These are phyloP conservation scores for Callitettix versicolor DNA, from an alignment of 1,140 invertebrate genomes.

Conservation along the genomic window DNA sequence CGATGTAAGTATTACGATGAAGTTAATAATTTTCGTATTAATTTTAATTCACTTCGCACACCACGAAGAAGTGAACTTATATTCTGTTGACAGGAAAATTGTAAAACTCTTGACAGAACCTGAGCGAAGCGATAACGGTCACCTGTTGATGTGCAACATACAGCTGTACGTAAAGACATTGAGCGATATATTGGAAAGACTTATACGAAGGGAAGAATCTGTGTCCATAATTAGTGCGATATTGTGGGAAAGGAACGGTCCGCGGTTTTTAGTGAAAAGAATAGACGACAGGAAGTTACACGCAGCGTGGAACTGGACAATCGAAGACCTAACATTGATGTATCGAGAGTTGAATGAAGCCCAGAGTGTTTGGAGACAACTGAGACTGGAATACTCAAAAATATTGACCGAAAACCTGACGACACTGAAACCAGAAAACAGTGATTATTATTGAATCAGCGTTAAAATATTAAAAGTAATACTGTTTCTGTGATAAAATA, in stretches of 20 bases:
- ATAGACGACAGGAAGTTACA: not conserved
- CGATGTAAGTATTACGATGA: too few relatives aligned
- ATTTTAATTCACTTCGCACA: not conserved
- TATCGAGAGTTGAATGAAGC: not conserved
- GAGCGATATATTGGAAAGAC: not conserved
- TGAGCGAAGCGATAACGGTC: not conserved
- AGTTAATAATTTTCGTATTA: not conserved
- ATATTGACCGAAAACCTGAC: not conserved
- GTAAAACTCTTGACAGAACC: not conserved
- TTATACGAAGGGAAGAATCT: not conserved
- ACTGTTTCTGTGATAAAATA: too few relatives aligned
- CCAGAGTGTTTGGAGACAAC: not conserved
- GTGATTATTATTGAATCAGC: too few relatives aligned
- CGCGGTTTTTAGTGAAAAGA: slow-evolving; percentile 1
- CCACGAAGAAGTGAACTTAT: not conserved
- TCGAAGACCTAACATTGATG: not conserved
- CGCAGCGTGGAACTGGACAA: not conserved
- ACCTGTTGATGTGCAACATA: not conserved
- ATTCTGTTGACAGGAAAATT: slow-evolving; percentile 4
- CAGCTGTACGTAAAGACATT: not conserved
- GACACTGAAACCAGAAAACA: too few relatives aligned
- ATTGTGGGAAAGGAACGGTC: slow-evolving; percentile 2
- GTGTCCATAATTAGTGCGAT: not conserved
- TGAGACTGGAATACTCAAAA: slow-evolving; percentile 6
- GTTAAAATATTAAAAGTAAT: too few relatives aligned